phyloP scores from a whole-genome alignment of 2,888 invertebrate species.

The Cristatella mucedo region DNA sequence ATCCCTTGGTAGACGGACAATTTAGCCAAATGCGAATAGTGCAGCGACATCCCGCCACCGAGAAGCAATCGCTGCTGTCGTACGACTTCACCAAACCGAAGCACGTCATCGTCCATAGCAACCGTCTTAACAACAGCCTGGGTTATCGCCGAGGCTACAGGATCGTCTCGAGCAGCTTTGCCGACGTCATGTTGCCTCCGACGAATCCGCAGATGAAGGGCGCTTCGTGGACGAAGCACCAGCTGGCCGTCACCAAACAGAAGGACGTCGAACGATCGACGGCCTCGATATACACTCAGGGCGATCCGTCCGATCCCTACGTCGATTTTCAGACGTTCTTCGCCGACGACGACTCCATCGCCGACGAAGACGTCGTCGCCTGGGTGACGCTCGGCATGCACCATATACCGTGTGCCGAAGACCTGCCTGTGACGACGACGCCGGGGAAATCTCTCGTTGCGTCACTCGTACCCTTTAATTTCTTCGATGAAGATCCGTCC shows the following conservation, averaged over 20 bases:
- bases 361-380: conserved; percentile 27
- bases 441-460: conserved; percentile 21
- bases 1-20: no score
- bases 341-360: conserved; percentile 22
- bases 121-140: no score
- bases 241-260: conserved; percentile 23
- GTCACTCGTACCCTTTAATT: conserved; percentile 28
- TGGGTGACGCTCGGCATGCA: conserved; percentile 29
- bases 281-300: conserved; percentile 23
- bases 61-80: conserved; percentile 19
- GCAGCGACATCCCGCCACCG: conserved; percentile 12
- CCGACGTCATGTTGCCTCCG: not conserved
- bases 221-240: conserved; percentile 25
- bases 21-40: conserved; percentile 4
- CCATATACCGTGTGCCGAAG: conserved; percentile 29
- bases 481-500: conserved; percentile 25
- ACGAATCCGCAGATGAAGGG: conserved; percentile 13
- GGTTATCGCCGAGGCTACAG: conserved; percentile 3
- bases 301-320: conserved; percentile 25
- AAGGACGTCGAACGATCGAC: conserved; percentile 24
- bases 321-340: conserved; percentile 24
- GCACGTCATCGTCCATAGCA: conserved; percentile 21
- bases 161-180: not conserved
- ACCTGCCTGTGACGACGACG: conserved; percentile 24
- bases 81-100: conserved; percentile 26